Evolutionary conservation across 2,113 vertebrate genomes (phyloP), one percentile per base, ranked within the genome.

Genomic region (Prochilodus magdalenae): DNA sequence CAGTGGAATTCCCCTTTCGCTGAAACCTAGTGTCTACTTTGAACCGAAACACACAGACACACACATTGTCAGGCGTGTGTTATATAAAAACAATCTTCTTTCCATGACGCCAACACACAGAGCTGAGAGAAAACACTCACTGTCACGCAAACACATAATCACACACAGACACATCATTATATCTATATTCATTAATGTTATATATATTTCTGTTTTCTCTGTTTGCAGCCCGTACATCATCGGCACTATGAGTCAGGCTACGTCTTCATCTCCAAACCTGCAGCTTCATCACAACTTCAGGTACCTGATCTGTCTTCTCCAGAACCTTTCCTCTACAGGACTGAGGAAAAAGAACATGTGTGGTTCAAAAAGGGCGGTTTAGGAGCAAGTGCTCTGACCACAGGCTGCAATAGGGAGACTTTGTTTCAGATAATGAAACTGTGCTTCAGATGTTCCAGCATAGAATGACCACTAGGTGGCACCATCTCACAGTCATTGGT

Each of bases 211-310:
- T n/a, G n/a, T n/a, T 40, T 15, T 82, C 78, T 66, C 22, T 75
- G 47, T 75, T 53, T 49, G 22, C 82, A 99, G 98, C 47, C 97
- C 98, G 0, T 99, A 97, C 73, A 99, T 99, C 81, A 99, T 99
- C 13, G 98, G 98, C 83, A 99, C 98, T 5, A 99, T 99, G 98
- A 99, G 98, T 93, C 98, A 99, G 90, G 98, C 98, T 65, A 99
- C 97, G 13, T 98, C 98, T 3, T 99, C 98, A 1, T 95, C 98
- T 27, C 98, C 97, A 66, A 99, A 98, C 89, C 94, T 99, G 83
- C 98, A 99, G 86, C 97, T 99, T 66, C 98, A 99, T 84, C 98
- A 99, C 87, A 99, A 99, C 93, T 99, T 99, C 96, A 96, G 97
- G 97, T 88, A 55, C 8, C 36, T 44, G 40, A 44, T 44, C 40